These are phyloP conservation scores for Natrix natrix DNA, from an alignment of 2,797 vertebrate genomes.

Conservation along the genomic window DNA sequence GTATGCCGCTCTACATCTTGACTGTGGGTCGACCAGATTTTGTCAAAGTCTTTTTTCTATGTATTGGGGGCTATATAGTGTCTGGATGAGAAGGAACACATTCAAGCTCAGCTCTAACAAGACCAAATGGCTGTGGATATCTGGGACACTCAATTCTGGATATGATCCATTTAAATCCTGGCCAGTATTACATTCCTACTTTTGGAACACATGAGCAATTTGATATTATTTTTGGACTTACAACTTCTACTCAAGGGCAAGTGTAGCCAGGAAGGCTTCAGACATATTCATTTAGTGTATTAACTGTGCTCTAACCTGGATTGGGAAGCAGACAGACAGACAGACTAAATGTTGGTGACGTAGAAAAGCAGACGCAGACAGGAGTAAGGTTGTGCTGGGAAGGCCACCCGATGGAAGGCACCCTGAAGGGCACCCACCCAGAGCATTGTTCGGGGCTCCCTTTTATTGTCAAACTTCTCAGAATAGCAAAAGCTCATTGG, in stretches of 20 bases:
- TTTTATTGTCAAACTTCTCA: too few relatives aligned
- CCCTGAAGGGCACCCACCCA: too few relatives aligned
- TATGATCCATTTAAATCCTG: background rate
- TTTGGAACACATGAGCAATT: background rate
- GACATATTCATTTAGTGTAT: background rate
- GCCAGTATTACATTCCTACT: background rate
- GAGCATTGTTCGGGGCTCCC: too few relatives aligned
- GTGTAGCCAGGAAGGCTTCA: background rate
- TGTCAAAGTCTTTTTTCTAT: background rate
- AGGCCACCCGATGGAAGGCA: too few relatives aligned
- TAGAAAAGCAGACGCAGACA: too few relatives aligned
- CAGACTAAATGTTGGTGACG: too few relatives aligned
- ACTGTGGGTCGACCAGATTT: background rate
- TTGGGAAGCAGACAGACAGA: background rate
- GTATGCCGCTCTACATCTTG: background rate
- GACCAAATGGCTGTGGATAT: background rate
- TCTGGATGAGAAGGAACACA: background rate
- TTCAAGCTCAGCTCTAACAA: background rate
- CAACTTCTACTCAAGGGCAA: background rate
- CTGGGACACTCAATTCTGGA: background rate
- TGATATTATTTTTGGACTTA: background rate
- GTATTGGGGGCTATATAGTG: background rate
- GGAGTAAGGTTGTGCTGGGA: too few relatives aligned
- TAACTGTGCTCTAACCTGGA: background rate
- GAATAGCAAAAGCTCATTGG: too few relatives aligned